Base-by-base conservation (phyloP, 2,797 vertebrate genomes). In the Rhyacichthys aspro region DNA sequence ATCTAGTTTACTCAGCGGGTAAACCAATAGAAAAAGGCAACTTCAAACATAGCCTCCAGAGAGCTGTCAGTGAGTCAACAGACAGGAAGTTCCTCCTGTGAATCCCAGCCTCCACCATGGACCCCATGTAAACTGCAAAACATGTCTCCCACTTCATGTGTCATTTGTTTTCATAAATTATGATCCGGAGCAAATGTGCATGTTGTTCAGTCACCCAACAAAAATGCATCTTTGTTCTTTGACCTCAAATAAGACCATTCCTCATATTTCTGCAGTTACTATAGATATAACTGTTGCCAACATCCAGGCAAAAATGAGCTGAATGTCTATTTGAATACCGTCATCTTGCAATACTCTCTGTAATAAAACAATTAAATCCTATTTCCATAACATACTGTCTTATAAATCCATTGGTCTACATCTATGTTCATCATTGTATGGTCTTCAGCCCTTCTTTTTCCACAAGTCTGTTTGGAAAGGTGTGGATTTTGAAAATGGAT, bases 291-390 rank as follows among this genome's bases (percentile, higher is more conserved):
- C 46, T 47, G 53, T 58, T 81, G 76, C 76, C 86, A 78, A 84
- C 69, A 72, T 79, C 76, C 72, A 77, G 81, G 64, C 81, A 69
- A 79, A 84, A 85, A 82, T 70, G 45, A 78, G 80, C 62, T 78
- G 64, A 64, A 65, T 74, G 65, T 75, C 71, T 67, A 68, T 43
- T 78, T 56, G 52, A 47, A 74, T 64, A 67, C 45, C 28, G 55
- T 77, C 76, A 71, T 79, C 69, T 47, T 75, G 83, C 74, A 78
- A 70, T 74, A 74, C 36, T 55, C 44, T 73, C 56, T 54, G 55
- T 45, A 17, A 55, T 56, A 42, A 79, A 82, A 81, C 62, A 72
- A 63, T 59, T 56, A 63, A 72, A 63, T 43, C 61, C 37, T 48
- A 36, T 32, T 53, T 45, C n/a, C n/a, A n/a, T n/a, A n/a, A n/a